These are phyloP conservation scores for Conger conger DNA, from an alignment of 2,113 vertebrate species.

Conservation along the genomic window DNA sequence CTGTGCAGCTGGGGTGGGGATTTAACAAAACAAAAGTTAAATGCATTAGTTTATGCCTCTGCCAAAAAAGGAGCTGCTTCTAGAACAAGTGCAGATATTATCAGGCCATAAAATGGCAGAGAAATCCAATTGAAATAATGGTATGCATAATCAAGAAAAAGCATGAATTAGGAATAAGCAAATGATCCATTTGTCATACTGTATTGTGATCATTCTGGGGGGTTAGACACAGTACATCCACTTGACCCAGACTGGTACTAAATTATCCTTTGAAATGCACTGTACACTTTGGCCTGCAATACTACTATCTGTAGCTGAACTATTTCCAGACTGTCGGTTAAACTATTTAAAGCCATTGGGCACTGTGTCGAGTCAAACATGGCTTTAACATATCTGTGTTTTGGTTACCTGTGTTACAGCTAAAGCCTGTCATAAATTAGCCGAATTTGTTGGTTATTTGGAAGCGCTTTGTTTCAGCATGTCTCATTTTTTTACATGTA, in stretches of 20 bases:
- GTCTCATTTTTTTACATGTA: background rate
- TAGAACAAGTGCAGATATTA: background rate
- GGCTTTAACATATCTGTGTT: background rate
- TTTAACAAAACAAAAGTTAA: background rate
- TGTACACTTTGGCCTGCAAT: background rate
- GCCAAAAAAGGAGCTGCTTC: background rate
- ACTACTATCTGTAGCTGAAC: background rate
- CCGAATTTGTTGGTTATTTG: background rate
- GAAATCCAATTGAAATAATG: background rate
- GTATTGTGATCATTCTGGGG: background rate
- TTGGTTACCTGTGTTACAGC: background rate
- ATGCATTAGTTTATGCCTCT: background rate
- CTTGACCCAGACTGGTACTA: background rate
- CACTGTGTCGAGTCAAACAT: background rate
- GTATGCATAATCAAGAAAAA: background rate
- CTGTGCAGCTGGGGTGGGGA: constrained; percentile 78
- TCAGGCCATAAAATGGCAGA: background rate
- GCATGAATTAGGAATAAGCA: background rate
- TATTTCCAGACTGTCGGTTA: background rate
- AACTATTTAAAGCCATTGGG: background rate
- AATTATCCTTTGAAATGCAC: background rate
- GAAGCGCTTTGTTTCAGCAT: background rate
- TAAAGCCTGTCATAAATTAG: background rate
- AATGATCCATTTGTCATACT: background rate
- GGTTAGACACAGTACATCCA: background rate